Conservation (phyloP, 2,888 invertebrate genomes). For the Gastrophysa polygoni region DNA sequence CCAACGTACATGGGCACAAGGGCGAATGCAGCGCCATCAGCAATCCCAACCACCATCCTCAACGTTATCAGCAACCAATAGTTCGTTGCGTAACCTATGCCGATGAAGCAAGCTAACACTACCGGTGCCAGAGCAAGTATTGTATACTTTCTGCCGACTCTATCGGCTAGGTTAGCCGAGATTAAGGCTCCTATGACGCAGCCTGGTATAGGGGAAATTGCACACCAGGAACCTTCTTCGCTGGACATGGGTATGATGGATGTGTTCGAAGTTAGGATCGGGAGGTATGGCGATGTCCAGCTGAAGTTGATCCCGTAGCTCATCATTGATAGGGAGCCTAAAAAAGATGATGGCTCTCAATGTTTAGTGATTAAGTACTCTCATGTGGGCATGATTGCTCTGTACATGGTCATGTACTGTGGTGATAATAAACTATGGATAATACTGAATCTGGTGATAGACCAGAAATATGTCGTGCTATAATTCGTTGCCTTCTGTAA, state of each 20-base stretch:
- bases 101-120: background rate
- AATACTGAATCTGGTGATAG: too few relatives aligned
- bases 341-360: background rate
- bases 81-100: background rate
- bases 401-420: too few relatives aligned
- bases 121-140: conserved; percentile 54
- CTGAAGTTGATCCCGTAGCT: conserved; percentile 59
- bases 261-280: conserved; percentile 58
- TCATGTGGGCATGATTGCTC: too few relatives aligned
- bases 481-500: too few relatives aligned
- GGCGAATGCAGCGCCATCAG: conserved; percentile 57
- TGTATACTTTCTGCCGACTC: conserved; percentile 70
- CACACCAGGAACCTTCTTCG: conserved; percentile 67
- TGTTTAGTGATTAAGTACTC: too few relatives aligned
- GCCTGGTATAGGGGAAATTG: conserved; percentile 69
- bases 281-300: conserved; percentile 67
- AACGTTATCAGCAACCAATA: conserved; percentile 41
- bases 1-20: conserved; percentile 67
- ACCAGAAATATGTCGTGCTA: too few relatives aligned
- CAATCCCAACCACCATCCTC: conserved; percentile 64
- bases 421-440: too few relatives aligned
- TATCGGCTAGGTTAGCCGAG: conserved; percentile 68
- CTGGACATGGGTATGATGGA: conserved; percentile 52
- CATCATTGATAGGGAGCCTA: conserved; percentile 42
- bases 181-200: conserved; percentile 67